A percentile compares a stretch with the other conserved stretches of the same genome.
Conservation (phyloP, 2,113 vertebrate genomes). For the Pangasianodon hypophthalmus region DNA sequence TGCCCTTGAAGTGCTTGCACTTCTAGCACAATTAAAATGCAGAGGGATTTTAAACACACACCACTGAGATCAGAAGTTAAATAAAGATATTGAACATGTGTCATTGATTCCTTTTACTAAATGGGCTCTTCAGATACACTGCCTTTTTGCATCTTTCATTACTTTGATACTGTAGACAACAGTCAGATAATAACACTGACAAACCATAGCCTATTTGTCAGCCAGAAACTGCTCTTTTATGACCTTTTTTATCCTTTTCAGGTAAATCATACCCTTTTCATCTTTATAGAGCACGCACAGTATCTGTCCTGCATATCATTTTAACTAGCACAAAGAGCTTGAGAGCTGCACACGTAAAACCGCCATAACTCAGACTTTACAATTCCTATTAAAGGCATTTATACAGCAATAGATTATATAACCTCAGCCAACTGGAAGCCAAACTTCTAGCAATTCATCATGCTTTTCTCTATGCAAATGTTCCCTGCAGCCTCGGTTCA, state of each 20-base stretch:
- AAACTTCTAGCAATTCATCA: conserved; percentile 3
- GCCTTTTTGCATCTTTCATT: not conserved
- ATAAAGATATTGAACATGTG: not conserved
- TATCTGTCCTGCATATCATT: conserved; percentile 21
- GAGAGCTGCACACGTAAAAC: not conserved
- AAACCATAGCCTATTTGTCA: not conserved
- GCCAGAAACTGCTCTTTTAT: not conserved
- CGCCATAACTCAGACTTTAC: not conserved
- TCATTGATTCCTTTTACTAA: not conserved
- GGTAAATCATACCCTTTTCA: not conserved
- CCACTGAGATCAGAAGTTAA: not conserved
- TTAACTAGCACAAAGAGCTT: conserved; percentile 2
- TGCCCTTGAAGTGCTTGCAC: not conserved
- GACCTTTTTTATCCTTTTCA: conserved; percentile 3
- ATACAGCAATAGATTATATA: conserved; percentile 29
- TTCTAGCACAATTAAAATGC: not conserved
- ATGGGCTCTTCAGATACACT: not conserved
- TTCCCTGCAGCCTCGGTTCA: not conserved
- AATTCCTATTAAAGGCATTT: not conserved
- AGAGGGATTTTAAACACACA: not conserved
- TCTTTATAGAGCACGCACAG: not conserved
- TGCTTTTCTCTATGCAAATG: conserved; percentile 32
- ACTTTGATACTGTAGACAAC: not conserved
- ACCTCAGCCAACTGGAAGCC: conserved; percentile 1
- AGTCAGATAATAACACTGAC: not conserved